phyloP scores from a whole-genome alignment of 2,113 vertebrate species.

The Loxodonta africana region DNA sequence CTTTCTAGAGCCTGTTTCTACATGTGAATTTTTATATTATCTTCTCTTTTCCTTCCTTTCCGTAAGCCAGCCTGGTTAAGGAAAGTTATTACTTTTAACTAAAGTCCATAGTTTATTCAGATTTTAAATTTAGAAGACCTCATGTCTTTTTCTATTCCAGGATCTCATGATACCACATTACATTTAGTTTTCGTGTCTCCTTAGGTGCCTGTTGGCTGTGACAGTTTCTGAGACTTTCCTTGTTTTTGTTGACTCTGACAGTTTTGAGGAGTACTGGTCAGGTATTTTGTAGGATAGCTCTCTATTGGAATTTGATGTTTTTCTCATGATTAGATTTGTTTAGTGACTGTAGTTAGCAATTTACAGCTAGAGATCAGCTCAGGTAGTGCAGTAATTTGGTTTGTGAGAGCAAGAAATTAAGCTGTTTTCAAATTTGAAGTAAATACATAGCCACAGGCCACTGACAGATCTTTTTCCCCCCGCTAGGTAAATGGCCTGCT shows the following conservation, averaged over 20 bases:
- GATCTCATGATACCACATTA: not conserved
- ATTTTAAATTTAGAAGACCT: not conserved
- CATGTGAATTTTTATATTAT: not conserved
- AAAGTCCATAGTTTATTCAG: not conserved
- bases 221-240: not conserved
- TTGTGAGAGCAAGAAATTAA: slow-evolving; percentile 1
- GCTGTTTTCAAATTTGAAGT: not conserved
- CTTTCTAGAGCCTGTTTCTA: not conserved
- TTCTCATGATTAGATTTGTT: not conserved
- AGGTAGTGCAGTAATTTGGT: not conserved
- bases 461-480: slow-evolving; percentile 23
- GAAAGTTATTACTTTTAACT: not conserved
- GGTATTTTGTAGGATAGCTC: not conserved
- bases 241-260: not conserved
- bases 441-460: not conserved
- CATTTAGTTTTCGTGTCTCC: not conserved
- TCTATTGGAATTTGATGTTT: not conserved
- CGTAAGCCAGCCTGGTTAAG: not conserved
- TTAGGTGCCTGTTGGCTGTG: not conserved
- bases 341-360: slow-evolving; percentile 44
- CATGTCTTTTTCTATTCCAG: not conserved
- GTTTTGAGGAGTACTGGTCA: not conserved
- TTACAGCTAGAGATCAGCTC: not conserved
- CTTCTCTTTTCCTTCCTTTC: not conserved
- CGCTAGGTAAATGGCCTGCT: slow-evolving; percentile 94